Evolutionary conservation across 1,140 invertebrate species (phyloP).

Genomic region (Apis florea): DNA sequence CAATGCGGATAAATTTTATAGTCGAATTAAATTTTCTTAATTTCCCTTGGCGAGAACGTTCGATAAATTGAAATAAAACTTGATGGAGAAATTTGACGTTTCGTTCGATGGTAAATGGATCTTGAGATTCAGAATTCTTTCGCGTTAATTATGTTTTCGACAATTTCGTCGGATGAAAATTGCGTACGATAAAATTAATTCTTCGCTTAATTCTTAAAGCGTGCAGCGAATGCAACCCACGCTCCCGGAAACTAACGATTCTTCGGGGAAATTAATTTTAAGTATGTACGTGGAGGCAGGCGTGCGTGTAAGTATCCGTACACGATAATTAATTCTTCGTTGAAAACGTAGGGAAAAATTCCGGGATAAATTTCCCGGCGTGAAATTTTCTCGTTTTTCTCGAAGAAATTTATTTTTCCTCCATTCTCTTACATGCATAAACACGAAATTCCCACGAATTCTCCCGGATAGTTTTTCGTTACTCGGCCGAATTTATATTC

Average conservation of each 20-base stretch:
- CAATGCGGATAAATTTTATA: no score
- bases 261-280: conserved; percentile 10
- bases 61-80: no score
- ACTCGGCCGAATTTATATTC: no score
- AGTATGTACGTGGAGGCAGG: not conserved
- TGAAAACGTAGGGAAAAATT: not conserved
- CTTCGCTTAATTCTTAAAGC: not conserved
- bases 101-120: not conserved
- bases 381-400: not conserved
- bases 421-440: not conserved
- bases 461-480: no score
- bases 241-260: not conserved
- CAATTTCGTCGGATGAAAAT: not conserved
- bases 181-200: not conserved
- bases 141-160: not conserved
- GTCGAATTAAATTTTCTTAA: no score
- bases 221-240: no score
- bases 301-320: not conserved
- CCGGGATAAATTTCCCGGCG: not conserved
- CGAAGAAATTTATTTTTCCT: not conserved
- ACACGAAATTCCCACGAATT: no score
- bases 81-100: no score
- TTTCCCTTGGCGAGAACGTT: no score
- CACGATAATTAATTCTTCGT: not conserved
- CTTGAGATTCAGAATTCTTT: not conserved